Percentiles rank a stretch among this genome's conserved stretches.
These are phyloP conservation scores for Anoplius nigerrimus DNA, from an alignment of 2,888 invertebrate species.

Conservation along the genomic window DNA sequence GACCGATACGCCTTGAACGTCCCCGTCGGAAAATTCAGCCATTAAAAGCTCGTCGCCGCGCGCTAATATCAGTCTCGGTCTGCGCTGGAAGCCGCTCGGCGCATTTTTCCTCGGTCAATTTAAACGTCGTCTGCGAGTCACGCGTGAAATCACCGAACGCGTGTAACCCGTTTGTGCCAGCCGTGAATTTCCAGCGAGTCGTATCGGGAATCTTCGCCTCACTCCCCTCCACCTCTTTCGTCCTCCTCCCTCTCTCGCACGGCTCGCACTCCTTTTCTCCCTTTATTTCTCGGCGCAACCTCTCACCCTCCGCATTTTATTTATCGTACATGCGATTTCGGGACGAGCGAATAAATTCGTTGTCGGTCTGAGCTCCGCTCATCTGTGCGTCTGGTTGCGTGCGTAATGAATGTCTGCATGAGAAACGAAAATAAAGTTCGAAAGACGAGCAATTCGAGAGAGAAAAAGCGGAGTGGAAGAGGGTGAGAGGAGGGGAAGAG, in stretches of 20 bases:
- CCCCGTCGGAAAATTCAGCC: slow-evolving; percentile 21
- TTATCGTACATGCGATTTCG: slow-evolving; percentile 50
- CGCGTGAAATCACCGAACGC: slow-evolving; percentile 30
- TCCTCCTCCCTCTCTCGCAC: not conserved
- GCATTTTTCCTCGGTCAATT: slow-evolving; percentile 56
- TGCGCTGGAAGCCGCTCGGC: slow-evolving; percentile 3
- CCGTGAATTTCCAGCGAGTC: not conserved
- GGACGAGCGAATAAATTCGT: slow-evolving; percentile 62
- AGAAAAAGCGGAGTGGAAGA: too few species aligned
- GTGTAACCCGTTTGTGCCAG: not conserved
- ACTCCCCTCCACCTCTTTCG: not conserved
- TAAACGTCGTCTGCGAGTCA: slow-evolving; percentile 47
- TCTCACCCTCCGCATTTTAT: slow-evolving; percentile 45
- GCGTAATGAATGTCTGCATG: not conserved
- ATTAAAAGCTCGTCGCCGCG: slow-evolving; percentile 41
- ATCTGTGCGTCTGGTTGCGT: not conserved
- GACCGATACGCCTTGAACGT: not conserved
- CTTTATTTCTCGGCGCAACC: slow-evolving; percentile 1
- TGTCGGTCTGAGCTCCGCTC: slow-evolving; percentile 30
- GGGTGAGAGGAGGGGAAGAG: not conserved
- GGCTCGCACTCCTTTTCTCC: slow-evolving; percentile 18
- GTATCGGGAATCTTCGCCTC: slow-evolving; percentile 9
- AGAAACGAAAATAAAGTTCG: slow-evolving; percentile 60
- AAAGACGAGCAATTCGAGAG: slow-evolving; percentile 36
- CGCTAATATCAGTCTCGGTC: slow-evolving; percentile 37